phyloP scores from a whole-genome alignment of 2,113 vertebrate species.

The Gnathonemus longibarbis region DNA sequence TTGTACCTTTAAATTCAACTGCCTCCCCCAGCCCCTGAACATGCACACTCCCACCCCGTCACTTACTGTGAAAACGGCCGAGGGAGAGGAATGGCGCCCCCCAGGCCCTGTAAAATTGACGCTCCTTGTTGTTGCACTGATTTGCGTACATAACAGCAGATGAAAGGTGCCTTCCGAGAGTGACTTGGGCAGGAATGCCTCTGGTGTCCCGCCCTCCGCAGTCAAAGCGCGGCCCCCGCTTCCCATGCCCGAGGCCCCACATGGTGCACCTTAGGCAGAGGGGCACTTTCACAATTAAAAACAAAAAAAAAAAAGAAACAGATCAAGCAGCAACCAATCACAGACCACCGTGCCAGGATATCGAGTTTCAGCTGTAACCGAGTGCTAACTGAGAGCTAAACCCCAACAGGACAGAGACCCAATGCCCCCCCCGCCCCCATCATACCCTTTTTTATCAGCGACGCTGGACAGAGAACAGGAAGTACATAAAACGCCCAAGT shows the following conservation, averaged over 20 bases:
- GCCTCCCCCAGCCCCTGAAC: neutral
- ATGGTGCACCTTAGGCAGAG: neutral
- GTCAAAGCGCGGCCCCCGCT: neutral
- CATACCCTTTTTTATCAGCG: neutral
- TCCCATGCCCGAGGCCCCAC: neutral
- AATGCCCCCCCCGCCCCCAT: neutral
- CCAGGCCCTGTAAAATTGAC: conserved; percentile 6
- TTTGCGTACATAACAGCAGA: conserved; percentile 5
- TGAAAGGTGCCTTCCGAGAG: neutral
- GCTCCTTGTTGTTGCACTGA: conserved; percentile 2
- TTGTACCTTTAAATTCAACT: conserved; percentile 4
- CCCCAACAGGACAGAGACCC: neutral
- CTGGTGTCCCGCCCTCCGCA: neutral
- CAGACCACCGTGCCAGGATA: neutral
- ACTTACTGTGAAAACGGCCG: neutral
- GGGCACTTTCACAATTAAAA: neutral
- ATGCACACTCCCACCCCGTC: neutral
- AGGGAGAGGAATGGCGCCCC: neutral
- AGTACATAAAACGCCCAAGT: neutral
- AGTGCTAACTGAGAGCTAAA: neutral
- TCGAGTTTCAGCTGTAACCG: neutral
- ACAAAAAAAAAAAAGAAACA: neutral
- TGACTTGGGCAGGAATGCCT: neutral
- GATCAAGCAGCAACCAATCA: neutral
- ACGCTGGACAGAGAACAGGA: neutral